A percentile compares a stretch with the other conserved stretches of the same genome.
These are phyloP conservation scores for Nebria salina DNA, from an alignment of 2,888 invertebrate genomes.

Conservation along the genomic window DNA sequence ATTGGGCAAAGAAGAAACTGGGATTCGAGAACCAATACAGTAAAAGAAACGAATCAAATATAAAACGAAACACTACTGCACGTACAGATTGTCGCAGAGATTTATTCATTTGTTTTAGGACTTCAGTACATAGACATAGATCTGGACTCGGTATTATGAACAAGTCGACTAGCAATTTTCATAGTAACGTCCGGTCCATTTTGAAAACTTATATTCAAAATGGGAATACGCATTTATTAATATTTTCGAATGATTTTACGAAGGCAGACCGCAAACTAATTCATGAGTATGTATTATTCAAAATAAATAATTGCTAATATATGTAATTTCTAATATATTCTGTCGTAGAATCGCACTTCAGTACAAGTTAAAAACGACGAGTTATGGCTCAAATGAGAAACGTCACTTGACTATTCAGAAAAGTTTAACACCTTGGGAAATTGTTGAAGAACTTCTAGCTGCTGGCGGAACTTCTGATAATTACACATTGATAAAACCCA, in stretches of 20 bases:
- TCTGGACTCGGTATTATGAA: neutral
- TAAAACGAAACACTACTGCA: neutral
- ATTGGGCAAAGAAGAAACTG: conserved; percentile 28
- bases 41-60: neutral
- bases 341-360: too few relatives aligned
- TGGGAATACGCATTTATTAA: neutral
- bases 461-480: neutral
- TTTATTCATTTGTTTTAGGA: neutral
- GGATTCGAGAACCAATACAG: conserved; percentile 30
- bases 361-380: neutral
- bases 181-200: too few relatives aligned
- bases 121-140: neutral
- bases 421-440: neutral
- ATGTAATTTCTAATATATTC: too few relatives aligned
- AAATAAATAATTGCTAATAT: too few relatives aligned
- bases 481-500: neutral
- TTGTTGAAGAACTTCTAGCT: conserved; percentile 3
- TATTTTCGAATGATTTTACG: neutral
- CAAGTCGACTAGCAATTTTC: too few relatives aligned
- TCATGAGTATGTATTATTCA: too few relatives aligned
- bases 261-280: too few relatives aligned
- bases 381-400: neutral
- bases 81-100: too few relatives aligned
- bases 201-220: too few relatives aligned
- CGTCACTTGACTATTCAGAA: conserved; percentile 1